Conservation (phyloP, 2,113 vertebrate species). For the Siniperca chuatsi region DNA sequence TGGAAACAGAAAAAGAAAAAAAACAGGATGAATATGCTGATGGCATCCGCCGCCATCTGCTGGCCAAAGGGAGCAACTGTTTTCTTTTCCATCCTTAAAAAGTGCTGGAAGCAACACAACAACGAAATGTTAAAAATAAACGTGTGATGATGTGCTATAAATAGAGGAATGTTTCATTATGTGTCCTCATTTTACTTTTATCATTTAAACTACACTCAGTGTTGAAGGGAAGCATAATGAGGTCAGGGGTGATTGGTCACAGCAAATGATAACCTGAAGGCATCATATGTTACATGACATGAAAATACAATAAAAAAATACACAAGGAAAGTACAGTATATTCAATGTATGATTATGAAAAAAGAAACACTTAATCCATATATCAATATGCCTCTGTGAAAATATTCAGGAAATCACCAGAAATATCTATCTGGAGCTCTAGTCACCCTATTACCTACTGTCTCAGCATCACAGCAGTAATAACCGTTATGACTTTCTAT, state of each 20-base stretch:
- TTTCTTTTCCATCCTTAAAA: neutral
- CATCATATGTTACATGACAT: neutral
- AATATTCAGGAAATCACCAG: too few relatives aligned
- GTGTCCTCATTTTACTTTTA: conserved; percentile 10
- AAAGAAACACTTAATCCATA: neutral
- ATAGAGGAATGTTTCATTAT: neutral
- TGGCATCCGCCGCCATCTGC: conserved; percentile 48
- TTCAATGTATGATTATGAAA: neutral
- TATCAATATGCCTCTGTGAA: neutral
- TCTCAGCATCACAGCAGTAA: neutral
- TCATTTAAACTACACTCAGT: neutral
- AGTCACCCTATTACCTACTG: neutral
- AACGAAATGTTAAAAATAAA: conserved; percentile 30
- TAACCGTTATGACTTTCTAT: neutral
- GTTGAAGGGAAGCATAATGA: neutral
- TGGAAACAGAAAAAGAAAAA: conserved; percentile 42
- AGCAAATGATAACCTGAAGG: neutral
- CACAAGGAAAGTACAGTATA: neutral
- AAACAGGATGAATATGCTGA: too few relatives aligned
- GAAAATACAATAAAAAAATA: neutral
- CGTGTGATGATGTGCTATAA: neutral
- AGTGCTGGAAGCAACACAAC: neutral
- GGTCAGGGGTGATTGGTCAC: conserved; percentile 1
- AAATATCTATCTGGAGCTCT: neutral
- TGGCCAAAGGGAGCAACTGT: conserved; percentile 21